Base-by-base conservation (phyloP, 1,140 invertebrate genomes). In the Daktulosphaira vitifoliae region DNA sequence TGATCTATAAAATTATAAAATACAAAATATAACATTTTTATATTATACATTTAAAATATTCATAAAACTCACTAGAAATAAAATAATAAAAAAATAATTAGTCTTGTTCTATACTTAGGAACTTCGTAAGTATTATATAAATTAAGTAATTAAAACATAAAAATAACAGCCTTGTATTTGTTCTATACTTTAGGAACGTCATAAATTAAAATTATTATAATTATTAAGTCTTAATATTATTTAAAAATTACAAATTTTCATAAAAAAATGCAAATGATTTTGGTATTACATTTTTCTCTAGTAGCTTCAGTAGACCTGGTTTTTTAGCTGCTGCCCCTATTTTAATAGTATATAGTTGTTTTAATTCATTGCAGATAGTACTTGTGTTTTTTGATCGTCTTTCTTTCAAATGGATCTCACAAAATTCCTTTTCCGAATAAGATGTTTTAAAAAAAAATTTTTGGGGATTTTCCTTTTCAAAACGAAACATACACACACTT, bases 271-370 rank as follows among this genome's bases (percentile, higher is more conserved):
- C 46, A 22, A 22, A 48, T 22, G 46, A 48, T 22, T 48, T 48
- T 13, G 22, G 46, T 9, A 48, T 48, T 22, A 48, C 8, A 22
- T 48, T 48, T 48, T 48, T 48, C 23, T 48, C 18, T 22, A 48
- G 46, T 48, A 48, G 46, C 15, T 48, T 48, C 46, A 48, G 46
- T 48, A 48, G 9, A 48, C 46, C 46, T 48, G 46, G 46, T 48
- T 48, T 48, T 48, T 48, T 48, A 48, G 20, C 46, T 22, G 20
- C 46, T 48, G 20, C 46, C 20, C 46, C 46, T 22, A 48, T 23
- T 22, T 48, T 48, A 22, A 9, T 48, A 48, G 18, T 23, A 48
- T 48, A 48, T 3, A 48, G 18, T 13, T 48, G 46, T 48, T 48
- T 48, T 48, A 48, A 22, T 13, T 48, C 46, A 48, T 48, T 22